phyloP scores from a whole-genome alignment of 2,888 invertebrate genomes.

The Axea sp. region DNA sequence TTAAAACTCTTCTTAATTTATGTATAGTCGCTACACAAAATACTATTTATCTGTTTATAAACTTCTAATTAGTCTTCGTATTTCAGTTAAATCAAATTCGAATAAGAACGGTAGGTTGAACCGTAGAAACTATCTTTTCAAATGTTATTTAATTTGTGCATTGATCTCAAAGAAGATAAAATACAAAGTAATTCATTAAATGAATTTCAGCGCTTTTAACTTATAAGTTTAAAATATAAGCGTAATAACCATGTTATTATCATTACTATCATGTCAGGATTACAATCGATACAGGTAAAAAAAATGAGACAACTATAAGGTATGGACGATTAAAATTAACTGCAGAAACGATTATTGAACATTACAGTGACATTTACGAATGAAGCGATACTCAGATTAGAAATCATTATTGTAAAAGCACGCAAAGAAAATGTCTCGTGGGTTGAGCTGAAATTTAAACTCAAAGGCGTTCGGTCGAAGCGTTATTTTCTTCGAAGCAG shows the following conservation, averaged over 20 bases:
- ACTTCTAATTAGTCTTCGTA: conserved; percentile 43
- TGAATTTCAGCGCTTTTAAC: too few relatives aligned
- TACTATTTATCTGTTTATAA: conserved; percentile 35
- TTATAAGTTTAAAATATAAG: too few relatives aligned
- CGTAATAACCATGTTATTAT: too few relatives aligned
- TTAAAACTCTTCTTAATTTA: conserved; percentile 41
- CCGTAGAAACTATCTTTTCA: too few relatives aligned
- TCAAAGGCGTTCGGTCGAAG: conserved; percentile 38
- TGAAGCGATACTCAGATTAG: too few relatives aligned
- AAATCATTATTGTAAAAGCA: conserved; percentile 25
- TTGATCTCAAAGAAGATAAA: too few relatives aligned
- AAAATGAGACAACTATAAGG: too few relatives aligned
- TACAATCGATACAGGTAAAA: too few relatives aligned
- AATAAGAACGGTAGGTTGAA: conserved; percentile 15
- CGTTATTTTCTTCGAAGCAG: conserved; percentile 31
- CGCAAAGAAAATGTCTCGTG: conserved; percentile 37
- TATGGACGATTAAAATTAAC: too few relatives aligned
- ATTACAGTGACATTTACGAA: background rate
- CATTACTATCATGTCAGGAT: too few relatives aligned
- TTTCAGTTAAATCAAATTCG: conserved; percentile 11
- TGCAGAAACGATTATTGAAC: conserved; percentile 33
- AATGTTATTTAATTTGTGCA: too few relatives aligned
- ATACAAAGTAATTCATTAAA: too few relatives aligned
- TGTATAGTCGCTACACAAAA: background rate
- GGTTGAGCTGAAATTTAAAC: conserved; percentile 33